Base-by-base conservation (phyloP, 2,113 vertebrate species). In the Elephantulus edwardii region DNA sequence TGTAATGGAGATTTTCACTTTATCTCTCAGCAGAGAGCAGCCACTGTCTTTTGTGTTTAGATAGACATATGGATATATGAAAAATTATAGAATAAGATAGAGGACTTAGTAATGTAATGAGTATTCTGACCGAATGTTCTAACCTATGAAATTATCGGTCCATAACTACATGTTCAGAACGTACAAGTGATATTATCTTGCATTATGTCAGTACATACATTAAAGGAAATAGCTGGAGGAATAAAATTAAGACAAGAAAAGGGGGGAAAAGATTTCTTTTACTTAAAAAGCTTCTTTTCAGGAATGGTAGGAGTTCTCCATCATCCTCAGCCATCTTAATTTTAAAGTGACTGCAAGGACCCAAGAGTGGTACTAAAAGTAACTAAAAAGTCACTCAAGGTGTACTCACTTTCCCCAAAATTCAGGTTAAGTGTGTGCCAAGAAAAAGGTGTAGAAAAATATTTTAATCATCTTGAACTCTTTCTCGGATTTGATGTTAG, bases 1-100 rank as follows among this genome's bases (percentile, higher is more conserved):
- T 95, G 90, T 96, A 96, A 96, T 96, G 95, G 96, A 96, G 95
- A 96, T 96, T 96, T 96, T 80, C 1, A 0, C 84, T 96, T 92
- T 78, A 22, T 92, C 54, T 96, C 88, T 93, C 76, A 68, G 91
- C 79, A 90, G 91, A 94, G 56, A 96, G 44, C 86, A 92, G 90
- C 72, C 72, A 92, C 88, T 90, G 78, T 78, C 95, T 94, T 96
- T 95, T 95, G 93, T 95, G 68, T 90, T 94, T 86, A 79, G 93
- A 95, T 35, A 96, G 95, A 93, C 52, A 66, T 96, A 95, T 96
- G 76, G 91, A 95, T 95, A 95, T 91, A 95, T 72, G 91, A 94
- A 93, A 96, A 95, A 93, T 96, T 94, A 93, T 71, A 86, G 88
- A 90, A 92, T 75, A 91, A 56, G 85, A 90, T 54, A 74, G 87